Evolutionary conservation across 2,797 vertebrate species (phyloP), one percentile per base, ranked within the genome.

Genomic region (Lagocephalus sceleratus): DNA sequence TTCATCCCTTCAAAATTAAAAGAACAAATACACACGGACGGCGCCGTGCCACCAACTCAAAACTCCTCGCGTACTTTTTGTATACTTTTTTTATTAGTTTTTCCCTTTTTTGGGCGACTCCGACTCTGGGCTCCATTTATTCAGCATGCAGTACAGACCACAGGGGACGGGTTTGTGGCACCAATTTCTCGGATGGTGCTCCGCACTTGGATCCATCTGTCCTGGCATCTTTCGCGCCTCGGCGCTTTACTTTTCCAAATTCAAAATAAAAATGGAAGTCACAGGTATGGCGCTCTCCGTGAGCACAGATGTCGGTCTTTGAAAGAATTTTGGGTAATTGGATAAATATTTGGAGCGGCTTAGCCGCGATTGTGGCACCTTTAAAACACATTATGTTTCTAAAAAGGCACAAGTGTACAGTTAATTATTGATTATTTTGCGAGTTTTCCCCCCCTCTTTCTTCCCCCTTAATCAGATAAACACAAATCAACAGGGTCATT

Each of bases 1-100:
- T 86, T 87, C 81, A 84, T 87, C 84, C 84, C 75, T 77, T 87
- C 83, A 83, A 86, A 88, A 88, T 88, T 86, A 88, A 87, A 87
- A 76, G 84, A 86, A 66, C 82, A 86, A 89, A 89, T 60, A 85
- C 78, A 73, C 75, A 68, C 65, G 68, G 57, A 66, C 60, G 59
- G 63, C 59, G 57, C 74, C 32, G 66, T 75, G 77, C 78, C 79
- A 80, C 75, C 61, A 60, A 2, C 72, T 67, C 76, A 73, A 56
- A 73, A 79, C 74, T 81, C 75, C 52, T 58, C 64, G 61, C 46
- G 8, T 63, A 76, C 83, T 81, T 84, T 74, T 66, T 61, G 32
- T 54, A 48, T 63, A 75, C 71, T 86, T 78, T 75, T 75, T 44
- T 75, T 76, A 79, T 84, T 77, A 79, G 75, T 85, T 83, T 85